Evolutionary conservation across 2,888 invertebrate species (phyloP).

Genomic region (Chrysodeixis includens): DNA sequence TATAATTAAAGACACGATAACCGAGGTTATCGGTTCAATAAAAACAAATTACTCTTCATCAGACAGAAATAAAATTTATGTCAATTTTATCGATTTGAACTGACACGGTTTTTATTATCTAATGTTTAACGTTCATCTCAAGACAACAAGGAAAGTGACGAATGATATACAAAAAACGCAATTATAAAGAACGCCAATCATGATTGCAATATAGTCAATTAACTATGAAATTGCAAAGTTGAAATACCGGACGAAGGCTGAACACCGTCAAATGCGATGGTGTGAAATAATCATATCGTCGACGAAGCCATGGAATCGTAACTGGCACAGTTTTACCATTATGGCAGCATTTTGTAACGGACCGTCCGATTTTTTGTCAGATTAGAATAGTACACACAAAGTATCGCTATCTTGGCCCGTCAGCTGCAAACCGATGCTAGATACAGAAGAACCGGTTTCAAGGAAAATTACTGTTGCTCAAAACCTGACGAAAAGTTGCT

Average conservation of each 20-base stretch:
- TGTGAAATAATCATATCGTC: slow-evolving; percentile 48
- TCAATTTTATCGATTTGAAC: slow-evolving; percentile 17
- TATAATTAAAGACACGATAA: slow-evolving; percentile 36
- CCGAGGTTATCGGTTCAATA: slow-evolving; percentile 45
- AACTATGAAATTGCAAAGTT: slow-evolving; percentile 36
- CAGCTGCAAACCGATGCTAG: slow-evolving; percentile 68
- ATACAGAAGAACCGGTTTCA: slow-evolving; percentile 49
- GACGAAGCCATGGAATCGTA: slow-evolving; percentile 32
- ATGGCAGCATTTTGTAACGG: slow-evolving; percentile 67
- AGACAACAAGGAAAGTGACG: slow-evolving; percentile 7
- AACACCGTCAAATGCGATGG: slow-evolving; percentile 39
- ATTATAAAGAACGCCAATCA: slow-evolving; percentile 28
- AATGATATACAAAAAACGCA: slow-evolving; percentile 18
- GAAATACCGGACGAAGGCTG: slow-evolving; percentile 38
- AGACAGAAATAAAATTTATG: slow-evolving; percentile 17
- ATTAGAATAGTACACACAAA: slow-evolving; percentile 69
- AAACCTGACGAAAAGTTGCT: slow-evolving; percentile 53
- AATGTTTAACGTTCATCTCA: not conserved
- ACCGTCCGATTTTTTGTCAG: slow-evolving; percentile 61
- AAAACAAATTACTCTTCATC: slow-evolving; percentile 41
- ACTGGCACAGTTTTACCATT: slow-evolving; percentile 55
- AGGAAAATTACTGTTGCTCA: slow-evolving; percentile 49
- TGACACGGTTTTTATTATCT: slow-evolving; percentile 9
- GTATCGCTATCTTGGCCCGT: slow-evolving; percentile 70
- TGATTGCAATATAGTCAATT: slow-evolving; percentile 36